These are phyloP conservation scores for Scophthalmus maximus DNA, from an alignment of 2,113 vertebrate genomes.

Conservation along the genomic window DNA sequence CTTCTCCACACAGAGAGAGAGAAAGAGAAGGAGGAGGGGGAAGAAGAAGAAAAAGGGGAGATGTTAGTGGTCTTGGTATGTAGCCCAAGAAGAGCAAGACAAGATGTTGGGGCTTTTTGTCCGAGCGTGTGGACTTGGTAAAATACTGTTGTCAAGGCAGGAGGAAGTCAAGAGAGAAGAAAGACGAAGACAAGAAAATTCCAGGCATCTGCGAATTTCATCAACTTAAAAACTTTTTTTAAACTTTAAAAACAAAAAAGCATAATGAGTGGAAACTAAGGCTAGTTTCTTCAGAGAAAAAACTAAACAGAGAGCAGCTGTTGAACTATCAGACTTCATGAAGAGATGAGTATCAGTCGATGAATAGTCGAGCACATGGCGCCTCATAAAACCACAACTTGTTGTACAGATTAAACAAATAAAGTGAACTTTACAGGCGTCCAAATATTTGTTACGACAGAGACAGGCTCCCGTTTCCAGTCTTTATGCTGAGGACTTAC, in stretches of 20 bases:
- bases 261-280: neutral
- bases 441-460: too few relatives aligned
- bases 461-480: too few relatives aligned
- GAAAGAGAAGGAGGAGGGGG: slow-evolving; percentile 13
- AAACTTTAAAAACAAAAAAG: too few relatives aligned
- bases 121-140: too few relatives aligned
- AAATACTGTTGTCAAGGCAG: neutral
- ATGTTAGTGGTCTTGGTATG: neutral
- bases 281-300: neutral
- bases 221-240: neutral
- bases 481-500: too few relatives aligned
- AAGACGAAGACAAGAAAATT: neutral
- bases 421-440: too few relatives aligned
- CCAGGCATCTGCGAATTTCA: neutral
- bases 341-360: too few relatives aligned
- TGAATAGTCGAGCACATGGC: too few relatives aligned
- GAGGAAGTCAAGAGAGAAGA: neutral
- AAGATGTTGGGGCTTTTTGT: too few relatives aligned
- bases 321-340: neutral
- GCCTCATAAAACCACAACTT: too few relatives aligned
- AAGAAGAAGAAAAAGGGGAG: slow-evolving; percentile 20
- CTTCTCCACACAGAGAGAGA: slow-evolving; percentile 53
- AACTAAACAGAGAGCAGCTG: slow-evolving; percentile 29
- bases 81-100: too few relatives aligned
- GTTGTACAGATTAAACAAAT: too few relatives aligned